Evolutionary conservation across 2,888 invertebrate genomes (phyloP).

Genomic region (Drosophila quinaria): DNA sequence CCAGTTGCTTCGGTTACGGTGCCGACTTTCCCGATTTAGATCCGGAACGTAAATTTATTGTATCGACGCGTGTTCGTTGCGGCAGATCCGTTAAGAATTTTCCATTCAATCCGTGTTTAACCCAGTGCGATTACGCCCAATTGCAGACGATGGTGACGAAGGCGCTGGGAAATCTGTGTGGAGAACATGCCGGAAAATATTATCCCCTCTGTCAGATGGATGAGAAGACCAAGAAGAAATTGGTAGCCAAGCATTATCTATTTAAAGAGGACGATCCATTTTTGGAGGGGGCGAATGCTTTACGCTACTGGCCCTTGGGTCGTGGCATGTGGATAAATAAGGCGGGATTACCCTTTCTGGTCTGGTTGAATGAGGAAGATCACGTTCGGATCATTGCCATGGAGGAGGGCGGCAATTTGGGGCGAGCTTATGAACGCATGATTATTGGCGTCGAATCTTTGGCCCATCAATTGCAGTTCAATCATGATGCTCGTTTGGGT

Average conservation of each 20-base stretch:
- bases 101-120: conserved; percentile 98
- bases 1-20: conserved; percentile 97
- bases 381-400: conserved; percentile 98
- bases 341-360: conserved; percentile 94
- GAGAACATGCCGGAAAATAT: conserved; percentile 96
- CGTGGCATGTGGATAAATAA: conserved; percentile 98
- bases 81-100: conserved; percentile 97
- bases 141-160: conserved; percentile 95
- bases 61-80: conserved; percentile 98
- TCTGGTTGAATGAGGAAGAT: conserved; percentile 99
- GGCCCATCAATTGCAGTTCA: conserved; percentile 96
- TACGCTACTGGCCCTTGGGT: conserved; percentile 98
- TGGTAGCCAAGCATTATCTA: conserved; percentile 98
- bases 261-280: conserved; percentile 96
- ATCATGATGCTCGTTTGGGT: conserved; percentile 96
- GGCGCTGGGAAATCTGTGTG: conserved; percentile 92
- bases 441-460: conserved; percentile 96
- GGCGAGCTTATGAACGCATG: conserved; percentile 94
- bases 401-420: conserved; percentile 98
- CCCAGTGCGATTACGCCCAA: conserved; percentile 97
- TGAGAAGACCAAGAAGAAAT: conserved; percentile 96
- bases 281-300: conserved; percentile 95
- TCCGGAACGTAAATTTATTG: conserved; percentile 94
- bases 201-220: conserved; percentile 97
- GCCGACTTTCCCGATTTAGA: conserved; percentile 95